These are phyloP conservation scores for Apis laboriosa DNA, from an alignment of 1,140 invertebrate species.

Conservation along the genomic window DNA sequence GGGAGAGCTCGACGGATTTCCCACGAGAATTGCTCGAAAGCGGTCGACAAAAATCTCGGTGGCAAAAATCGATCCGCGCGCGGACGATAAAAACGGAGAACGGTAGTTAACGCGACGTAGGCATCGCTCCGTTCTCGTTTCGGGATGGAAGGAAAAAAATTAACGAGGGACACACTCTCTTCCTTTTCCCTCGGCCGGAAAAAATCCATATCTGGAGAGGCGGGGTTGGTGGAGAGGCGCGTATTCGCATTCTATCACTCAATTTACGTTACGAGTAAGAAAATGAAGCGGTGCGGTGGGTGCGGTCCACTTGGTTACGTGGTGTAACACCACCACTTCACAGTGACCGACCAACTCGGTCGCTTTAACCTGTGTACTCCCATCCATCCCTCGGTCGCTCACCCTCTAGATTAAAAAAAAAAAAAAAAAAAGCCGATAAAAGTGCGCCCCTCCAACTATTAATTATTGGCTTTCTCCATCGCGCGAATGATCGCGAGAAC, in stretches of 20 bases:
- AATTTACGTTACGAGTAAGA: slow-evolving; percentile 61
- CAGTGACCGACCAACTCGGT: slow-evolving; percentile 66
- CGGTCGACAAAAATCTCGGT: background rate
- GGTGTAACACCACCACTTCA: slow-evolving; percentile 61
- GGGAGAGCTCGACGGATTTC: background rate
- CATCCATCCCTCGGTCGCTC: slow-evolving; percentile 26
- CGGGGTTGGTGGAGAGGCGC: background rate
- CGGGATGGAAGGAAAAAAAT: background rate
- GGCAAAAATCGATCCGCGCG: background rate
- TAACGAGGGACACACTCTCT: background rate
- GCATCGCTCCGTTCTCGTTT: background rate
- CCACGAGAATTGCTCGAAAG: slow-evolving; percentile 4
- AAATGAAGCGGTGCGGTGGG: slow-evolving; percentile 62
- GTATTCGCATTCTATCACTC: slow-evolving; percentile 14
- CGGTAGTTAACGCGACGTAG: too few species aligned
- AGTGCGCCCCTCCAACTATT: slow-evolving; percentile 33
- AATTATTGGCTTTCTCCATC: slow-evolving; percentile 34
- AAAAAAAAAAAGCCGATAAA: slow-evolving; percentile 27
- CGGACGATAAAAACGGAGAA: background rate
- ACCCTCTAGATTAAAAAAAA: slow-evolving; percentile 50
- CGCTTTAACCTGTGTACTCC: slow-evolving; percentile 60
- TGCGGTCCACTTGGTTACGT: slow-evolving; percentile 63
- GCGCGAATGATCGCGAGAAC: background rate
- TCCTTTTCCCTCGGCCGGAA: too few species aligned
- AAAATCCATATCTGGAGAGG: background rate